Percentiles rank a stretch among this genome's conserved stretches.
These are phyloP conservation scores for Ephydatia muelleri DNA, from an alignment of 37 sponge, comb jelly and placozoan genomes.

Conservation along the genomic window DNA sequence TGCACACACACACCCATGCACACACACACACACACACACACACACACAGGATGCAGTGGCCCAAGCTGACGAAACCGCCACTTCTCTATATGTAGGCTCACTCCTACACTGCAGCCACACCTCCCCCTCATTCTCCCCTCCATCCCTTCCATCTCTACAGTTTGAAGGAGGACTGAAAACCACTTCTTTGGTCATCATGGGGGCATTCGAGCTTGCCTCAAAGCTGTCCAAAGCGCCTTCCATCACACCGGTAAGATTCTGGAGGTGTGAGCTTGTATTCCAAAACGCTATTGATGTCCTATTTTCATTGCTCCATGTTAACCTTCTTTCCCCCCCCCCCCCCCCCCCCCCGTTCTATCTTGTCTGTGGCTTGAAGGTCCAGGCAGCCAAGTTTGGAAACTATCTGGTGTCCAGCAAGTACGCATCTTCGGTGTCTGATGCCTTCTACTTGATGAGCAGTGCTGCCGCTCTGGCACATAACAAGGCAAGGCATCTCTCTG, in stretches of 20 bases:
- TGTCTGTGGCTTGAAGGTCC: slow-evolving; percentile 34
- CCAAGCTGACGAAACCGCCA: slow-evolving; percentile 65
- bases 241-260: slow-evolving; percentile 44
- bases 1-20: background rate
- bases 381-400: slow-evolving; percentile 71
- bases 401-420: slow-evolving; percentile 60
- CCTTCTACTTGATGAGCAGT: slow-evolving; percentile 26
- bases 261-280: background rate
- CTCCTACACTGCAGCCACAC: background rate
- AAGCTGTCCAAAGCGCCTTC: slow-evolving; percentile 19
- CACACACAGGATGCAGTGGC: slow-evolving; percentile 58
- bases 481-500: background rate
- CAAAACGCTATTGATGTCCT: background rate
- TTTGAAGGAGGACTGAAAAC: slow-evolving; percentile 54
- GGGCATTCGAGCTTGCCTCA: slow-evolving; percentile 47
- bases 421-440: slow-evolving; percentile 31
- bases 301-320: background rate
- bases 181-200: slow-evolving; percentile 47
- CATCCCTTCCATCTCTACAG: no score
- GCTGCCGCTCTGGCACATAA: slow-evolving; percentile 35
- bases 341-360: no score
- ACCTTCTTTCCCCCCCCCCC: no score
- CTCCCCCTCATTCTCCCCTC: background rate
- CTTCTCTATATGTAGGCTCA: slow-evolving; percentile 63
- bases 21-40: background rate